Conservation (phyloP, 2,113 vertebrate genomes). For the Catharus minimus region DNA sequence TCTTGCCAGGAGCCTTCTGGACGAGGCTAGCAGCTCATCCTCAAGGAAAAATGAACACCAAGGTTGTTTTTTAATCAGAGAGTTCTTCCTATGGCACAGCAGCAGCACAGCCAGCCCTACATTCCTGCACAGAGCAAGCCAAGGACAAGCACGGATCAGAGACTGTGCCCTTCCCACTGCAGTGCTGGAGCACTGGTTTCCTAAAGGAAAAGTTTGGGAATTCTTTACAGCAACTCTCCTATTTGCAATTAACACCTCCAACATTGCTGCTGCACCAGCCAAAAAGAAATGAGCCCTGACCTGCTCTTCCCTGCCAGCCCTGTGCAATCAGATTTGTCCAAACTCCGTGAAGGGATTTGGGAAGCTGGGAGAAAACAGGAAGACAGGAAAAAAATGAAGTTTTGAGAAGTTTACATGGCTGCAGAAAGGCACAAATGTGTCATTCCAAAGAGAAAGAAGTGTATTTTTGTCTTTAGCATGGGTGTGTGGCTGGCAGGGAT, state of each 20-base stretch:
- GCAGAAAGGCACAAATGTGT: background rate
- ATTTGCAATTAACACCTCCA: background rate
- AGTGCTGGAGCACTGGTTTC: background rate
- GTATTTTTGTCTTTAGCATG: background rate
- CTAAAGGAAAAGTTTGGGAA: background rate
- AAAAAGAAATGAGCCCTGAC: background rate
- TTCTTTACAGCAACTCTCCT: background rate
- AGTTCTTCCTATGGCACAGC: background rate
- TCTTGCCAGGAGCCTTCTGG: background rate
- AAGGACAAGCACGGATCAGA: accelerated
- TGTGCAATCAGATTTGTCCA: background rate
- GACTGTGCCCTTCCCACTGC: background rate
- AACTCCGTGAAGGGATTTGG: background rate
- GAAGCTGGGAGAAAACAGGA: background rate
- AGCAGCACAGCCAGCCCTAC: background rate
- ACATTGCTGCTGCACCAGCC: background rate
- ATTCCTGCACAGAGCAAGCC: background rate
- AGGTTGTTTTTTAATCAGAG: background rate
- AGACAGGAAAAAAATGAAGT: background rate
- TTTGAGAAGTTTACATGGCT: background rate
- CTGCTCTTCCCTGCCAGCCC: background rate
- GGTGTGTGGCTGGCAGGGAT: background rate
- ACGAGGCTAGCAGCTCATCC: background rate
- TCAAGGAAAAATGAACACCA: background rate
- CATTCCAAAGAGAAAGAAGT: background rate